A percentile compares a stretch with the other conserved stretches of the same genome.
These are phyloP conservation scores for Coboldia fuscipes DNA, from an alignment of 1,140 invertebrate species.

Conservation along the genomic window DNA sequence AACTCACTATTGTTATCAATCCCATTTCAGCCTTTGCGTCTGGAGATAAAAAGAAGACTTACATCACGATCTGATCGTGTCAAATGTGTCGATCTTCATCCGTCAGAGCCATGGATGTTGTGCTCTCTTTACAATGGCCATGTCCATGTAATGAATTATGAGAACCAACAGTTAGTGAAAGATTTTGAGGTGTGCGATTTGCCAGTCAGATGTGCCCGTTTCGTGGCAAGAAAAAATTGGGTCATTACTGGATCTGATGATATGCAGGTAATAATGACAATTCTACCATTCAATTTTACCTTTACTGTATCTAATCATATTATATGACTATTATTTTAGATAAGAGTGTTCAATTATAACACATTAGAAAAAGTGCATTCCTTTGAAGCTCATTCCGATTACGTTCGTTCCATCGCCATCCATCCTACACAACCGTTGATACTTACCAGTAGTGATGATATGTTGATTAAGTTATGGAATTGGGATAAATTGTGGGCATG, in stretches of 20 bases:
- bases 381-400: constrained; percentile 97
- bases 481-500: constrained; percentile 97
- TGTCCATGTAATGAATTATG: constrained; percentile 98
- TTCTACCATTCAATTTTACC: too few species aligned
- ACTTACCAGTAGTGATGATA: constrained; percentile 94
- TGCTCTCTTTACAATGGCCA: constrained; percentile 96
- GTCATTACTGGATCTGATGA: constrained; percentile 94
- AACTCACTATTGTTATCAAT: too few species aligned
- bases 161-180: constrained; percentile 46
- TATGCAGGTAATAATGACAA: constrained; percentile 49
- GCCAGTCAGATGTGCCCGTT: constrained; percentile 86
- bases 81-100: constrained; percentile 95
- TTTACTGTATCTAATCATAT: neutral
- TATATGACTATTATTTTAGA: constrained; percentile 9
- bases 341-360: constrained; percentile 97
- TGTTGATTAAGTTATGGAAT: constrained; percentile 99
- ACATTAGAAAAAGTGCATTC: constrained; percentile 88
- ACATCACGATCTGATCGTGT: constrained; percentile 94
- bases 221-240: constrained; percentile 97
- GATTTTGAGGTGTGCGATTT: constrained; percentile 70
- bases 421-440: constrained; percentile 96
- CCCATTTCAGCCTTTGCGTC: constrained; percentile 71
- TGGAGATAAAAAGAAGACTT: constrained; percentile 95
- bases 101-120: constrained; percentile 94
- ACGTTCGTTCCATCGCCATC: constrained; percentile 86